Evolutionary conservation across 2,888 invertebrate species (phyloP).

Genomic region (Ichneumoninae sp.): DNA sequence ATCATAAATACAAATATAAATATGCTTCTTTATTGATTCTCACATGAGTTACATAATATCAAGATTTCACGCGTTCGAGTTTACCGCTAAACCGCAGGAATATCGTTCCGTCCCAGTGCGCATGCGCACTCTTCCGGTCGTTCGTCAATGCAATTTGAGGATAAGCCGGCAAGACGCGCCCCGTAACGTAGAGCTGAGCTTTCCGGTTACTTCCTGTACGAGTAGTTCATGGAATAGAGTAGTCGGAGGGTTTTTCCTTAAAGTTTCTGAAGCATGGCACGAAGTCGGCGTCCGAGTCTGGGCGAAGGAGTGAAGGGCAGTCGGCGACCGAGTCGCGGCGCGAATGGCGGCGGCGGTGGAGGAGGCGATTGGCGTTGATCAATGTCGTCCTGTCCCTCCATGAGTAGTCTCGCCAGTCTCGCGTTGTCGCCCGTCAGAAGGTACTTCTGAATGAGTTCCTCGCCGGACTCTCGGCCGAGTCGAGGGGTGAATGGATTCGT

Average conservation of each 20-base stretch:
- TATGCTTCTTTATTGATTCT: constrained; percentile 65
- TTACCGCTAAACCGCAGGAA: constrained; percentile 17
- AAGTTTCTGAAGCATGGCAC: constrained; percentile 68
- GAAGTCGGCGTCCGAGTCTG: constrained; percentile 76
- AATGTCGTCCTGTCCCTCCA: constrained; percentile 78
- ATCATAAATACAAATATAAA: constrained; percentile 69
- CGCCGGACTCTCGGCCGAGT: constrained; percentile 80
- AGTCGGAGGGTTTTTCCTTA: constrained; percentile 33
- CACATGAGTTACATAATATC: constrained; percentile 44
- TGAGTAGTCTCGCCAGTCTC: constrained; percentile 75
- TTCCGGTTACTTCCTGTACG: background rate
- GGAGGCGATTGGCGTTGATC: constrained; percentile 70
- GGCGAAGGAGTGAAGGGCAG: constrained; percentile 77
- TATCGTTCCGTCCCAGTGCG: background rate
- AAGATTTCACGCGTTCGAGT: constrained; percentile 24
- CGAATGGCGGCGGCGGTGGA: constrained; percentile 76
- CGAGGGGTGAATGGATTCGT: constrained; percentile 83
- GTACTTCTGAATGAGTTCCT: constrained; percentile 72
- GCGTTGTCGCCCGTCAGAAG: constrained; percentile 70
- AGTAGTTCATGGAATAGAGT: constrained; percentile 8
- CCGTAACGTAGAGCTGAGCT: background rate
- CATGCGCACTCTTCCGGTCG: background rate
- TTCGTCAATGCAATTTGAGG: background rate
- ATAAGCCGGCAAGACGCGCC: constrained; percentile 3
- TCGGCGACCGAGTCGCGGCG: constrained; percentile 80